Percentiles rank a stretch among this genome's conserved stretches.
phyloP scores from a whole-genome alignment of 2,888 invertebrate species.

The Coelogynopora nodosa region DNA sequence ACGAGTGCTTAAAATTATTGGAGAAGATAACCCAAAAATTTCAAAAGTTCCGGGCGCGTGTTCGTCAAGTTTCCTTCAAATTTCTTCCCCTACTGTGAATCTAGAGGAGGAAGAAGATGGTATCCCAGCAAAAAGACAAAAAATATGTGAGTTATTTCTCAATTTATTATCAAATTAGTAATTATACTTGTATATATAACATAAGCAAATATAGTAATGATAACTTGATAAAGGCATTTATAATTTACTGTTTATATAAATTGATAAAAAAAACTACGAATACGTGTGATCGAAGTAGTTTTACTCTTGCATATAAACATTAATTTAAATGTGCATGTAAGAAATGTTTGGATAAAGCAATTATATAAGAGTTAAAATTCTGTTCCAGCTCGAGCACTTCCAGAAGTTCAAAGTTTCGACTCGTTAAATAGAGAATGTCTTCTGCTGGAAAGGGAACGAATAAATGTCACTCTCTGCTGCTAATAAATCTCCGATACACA shows the following conservation, averaged over 20 bases:
- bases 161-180: too few species aligned
- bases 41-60: not conserved
- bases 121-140: not conserved
- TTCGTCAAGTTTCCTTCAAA: not conserved
- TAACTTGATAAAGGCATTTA: too few species aligned
- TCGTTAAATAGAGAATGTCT: not conserved
- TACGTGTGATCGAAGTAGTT: too few species aligned
- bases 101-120: not conserved
- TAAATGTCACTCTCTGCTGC: not conserved
- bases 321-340: too few species aligned
- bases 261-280: too few species aligned
- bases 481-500: not conserved
- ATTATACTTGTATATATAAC: too few species aligned
- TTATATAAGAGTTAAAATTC: not conserved
- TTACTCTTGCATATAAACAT: too few species aligned
- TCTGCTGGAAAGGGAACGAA: not conserved
- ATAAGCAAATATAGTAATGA: too few species aligned
- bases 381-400: not conserved
- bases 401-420: not conserved
- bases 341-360: too few species aligned
- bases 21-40: not conserved
- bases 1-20: not conserved
- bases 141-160: not conserved
- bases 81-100: not conserved
- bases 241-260: too few species aligned